phyloP scores from a whole-genome alignment of 2,797 vertebrate genomes.

The Borostomias antarcticus region DNA sequence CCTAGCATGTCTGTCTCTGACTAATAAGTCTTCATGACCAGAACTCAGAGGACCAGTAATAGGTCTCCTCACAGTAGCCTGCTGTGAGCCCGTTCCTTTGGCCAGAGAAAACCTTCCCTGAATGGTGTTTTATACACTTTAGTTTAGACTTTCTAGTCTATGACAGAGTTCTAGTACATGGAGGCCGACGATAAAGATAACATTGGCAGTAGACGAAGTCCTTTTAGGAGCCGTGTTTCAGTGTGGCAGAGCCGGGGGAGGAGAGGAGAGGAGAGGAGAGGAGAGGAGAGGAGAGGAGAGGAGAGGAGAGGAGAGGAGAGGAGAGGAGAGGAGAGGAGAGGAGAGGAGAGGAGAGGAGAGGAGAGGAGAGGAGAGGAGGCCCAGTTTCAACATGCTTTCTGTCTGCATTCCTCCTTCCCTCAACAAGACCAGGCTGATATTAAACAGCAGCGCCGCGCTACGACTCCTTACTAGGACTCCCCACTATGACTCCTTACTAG shows the following conservation, averaged over 20 bases:
- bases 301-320: neutral
- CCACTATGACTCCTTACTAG: too few relatives aligned
- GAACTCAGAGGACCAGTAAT: neutral
- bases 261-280: neutral
- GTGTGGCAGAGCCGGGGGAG: too few relatives aligned
- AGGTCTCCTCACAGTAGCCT: neutral
- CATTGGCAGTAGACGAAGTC: neutral
- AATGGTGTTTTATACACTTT: neutral
- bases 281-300: neutral
- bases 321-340: neutral
- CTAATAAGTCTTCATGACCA: neutral
- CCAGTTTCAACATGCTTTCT: constrained; percentile 24
- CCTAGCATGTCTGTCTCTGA: neutral
- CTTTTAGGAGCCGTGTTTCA: neutral
- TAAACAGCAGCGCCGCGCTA: constrained; percentile 31
- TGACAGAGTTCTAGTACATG: neutral
- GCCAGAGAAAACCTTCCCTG: neutral
- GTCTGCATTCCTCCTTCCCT: constrained; percentile 54
- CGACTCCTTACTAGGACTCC: constrained; percentile 35
- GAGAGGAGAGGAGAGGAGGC: neutral
- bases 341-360: neutral
- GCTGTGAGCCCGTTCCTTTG: neutral
- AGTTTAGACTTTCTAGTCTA: neutral
- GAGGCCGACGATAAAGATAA: too few relatives aligned
- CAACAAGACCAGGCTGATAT: constrained; percentile 39